phyloP scores from a whole-genome alignment of 2,113 vertebrate species.

The Neoarius graeffei region DNA sequence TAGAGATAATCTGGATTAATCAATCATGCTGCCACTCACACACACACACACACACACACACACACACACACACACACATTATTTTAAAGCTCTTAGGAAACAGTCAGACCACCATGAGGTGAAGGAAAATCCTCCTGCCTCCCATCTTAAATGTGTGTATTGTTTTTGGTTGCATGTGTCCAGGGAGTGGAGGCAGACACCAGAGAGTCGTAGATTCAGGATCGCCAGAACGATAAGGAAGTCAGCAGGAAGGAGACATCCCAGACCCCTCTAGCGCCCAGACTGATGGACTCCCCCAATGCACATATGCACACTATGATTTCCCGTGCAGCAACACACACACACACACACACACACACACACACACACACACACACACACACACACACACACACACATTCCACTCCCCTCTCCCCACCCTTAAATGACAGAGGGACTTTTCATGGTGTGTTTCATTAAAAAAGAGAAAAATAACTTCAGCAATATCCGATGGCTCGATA shows the following conservation, averaged over 20 bases:
- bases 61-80: conserved; percentile 6
- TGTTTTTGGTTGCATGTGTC: conserved; percentile 43
- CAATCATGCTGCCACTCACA: background rate
- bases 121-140: conserved; percentile 48
- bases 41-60: background rate
- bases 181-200: conserved; percentile 47
- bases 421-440: conserved; percentile 66
- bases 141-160: conserved; percentile 35
- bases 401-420: conserved; percentile 48
- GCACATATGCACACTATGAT: conserved; percentile 36
- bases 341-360: conserved; percentile 34
- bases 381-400: conserved; percentile 42
- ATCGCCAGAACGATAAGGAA: conserved; percentile 54
- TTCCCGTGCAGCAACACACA: conserved; percentile 22
- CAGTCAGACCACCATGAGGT: conserved; percentile 33
- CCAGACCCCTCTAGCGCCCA: conserved; percentile 56
- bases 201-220: conserved; percentile 50
- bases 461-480: conserved; percentile 71
- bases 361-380: conserved; percentile 35
- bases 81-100: conserved; percentile 39
- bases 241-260: conserved; percentile 58
- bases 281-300: conserved; percentile 55
- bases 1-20: background rate
- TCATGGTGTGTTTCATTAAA: conserved; percentile 68
- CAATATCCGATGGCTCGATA: conserved; percentile 66